phyloP scores from a whole-genome alignment of 2,888 invertebrate species.

The Caradrina kadenii region DNA sequence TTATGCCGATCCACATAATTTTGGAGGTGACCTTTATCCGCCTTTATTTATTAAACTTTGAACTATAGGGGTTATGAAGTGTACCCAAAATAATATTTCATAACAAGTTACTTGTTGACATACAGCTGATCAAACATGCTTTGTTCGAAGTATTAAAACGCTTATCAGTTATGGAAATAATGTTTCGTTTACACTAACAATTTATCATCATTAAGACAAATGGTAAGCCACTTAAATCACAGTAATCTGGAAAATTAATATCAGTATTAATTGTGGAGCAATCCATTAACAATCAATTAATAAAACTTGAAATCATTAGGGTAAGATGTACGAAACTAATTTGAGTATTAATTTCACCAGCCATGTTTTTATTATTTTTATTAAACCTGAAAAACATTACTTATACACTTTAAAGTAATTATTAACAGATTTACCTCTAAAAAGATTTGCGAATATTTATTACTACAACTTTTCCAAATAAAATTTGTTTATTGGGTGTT shows the following conservation, averaged over 20 bases:
- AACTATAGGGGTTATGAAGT: conserved; percentile 6
- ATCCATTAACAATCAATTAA: conserved; percentile 26
- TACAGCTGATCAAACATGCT: conserved; percentile 66
- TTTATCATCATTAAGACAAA: conserved; percentile 48
- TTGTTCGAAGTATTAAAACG: conserved; percentile 63
- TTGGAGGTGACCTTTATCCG: conserved; percentile 52
- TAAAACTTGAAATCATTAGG: conserved; percentile 7
- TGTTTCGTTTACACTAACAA: conserved; percentile 61
- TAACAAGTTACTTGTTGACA: conserved; percentile 61
- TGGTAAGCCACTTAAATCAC: conserved; percentile 56
- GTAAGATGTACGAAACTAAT: neutral
- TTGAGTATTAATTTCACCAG: neutral
- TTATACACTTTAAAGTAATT: neutral
- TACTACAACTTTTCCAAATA: neutral
- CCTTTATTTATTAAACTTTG: conserved; percentile 16
- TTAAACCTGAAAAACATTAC: neutral
- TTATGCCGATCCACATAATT: conserved; percentile 19
- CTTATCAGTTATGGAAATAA: conserved; percentile 67
- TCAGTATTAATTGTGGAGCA: neutral
- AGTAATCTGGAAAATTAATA: conserved; percentile 10
- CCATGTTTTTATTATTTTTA: neutral
- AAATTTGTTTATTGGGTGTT: neutral
- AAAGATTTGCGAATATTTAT: neutral
- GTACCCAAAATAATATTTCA: conserved; percentile 45
- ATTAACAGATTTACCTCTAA: no score